Evolutionary conservation across 2,113 vertebrate species (phyloP), one percentile per base, ranked within the genome.

Genomic region (Lonchura striata): DNA sequence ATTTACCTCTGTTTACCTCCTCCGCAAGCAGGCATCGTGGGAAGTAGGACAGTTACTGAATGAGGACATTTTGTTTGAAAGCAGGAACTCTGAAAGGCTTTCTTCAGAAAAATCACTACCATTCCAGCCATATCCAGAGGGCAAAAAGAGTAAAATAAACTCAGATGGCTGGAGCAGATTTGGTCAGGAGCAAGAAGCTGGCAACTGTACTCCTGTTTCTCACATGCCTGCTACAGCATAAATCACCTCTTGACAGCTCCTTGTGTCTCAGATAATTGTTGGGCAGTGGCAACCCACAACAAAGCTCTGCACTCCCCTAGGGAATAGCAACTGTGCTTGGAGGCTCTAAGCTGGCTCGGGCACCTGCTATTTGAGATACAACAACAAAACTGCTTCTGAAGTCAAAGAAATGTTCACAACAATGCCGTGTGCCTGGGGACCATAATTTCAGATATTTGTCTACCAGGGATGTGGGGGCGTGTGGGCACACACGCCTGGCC

Each of bases 181-280:
- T 94, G 76, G 82, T 90, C 88, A 60, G 82, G 80, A 79, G 72
- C 80, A 86, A 90, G 88, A 83, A 64, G 79, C 76, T 95, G 93
- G 91, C 90, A 96, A 75, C 76, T n/a, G 31, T 22, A 8, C 37
- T 78, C 31, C 39, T 57, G 80, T 90, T 93, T 94, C 72, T 95
- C 79, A 31, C 79, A 76, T 74, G 71, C 30, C 63, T 1, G 5
- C 69, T 68, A 13, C 66, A 56, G 76, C 2, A 20, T 95, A 95
- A 93, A 96, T 97, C 93, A 89, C 75, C 61, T 86, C 76, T 79
- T 91, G 93, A 88, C 96, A 96, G 96, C 82, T 88, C 60, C 95
- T 86, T 85, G 82, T 8, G 1, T 94, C 95, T 90, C 75, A 59
- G 56, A 80, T 88, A 64, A 86, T 94, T 88, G 75, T 41, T 90